These are phyloP conservation scores for Patella pellucida DNA, from an alignment of 2,888 invertebrate species.

Conservation along the genomic window DNA sequence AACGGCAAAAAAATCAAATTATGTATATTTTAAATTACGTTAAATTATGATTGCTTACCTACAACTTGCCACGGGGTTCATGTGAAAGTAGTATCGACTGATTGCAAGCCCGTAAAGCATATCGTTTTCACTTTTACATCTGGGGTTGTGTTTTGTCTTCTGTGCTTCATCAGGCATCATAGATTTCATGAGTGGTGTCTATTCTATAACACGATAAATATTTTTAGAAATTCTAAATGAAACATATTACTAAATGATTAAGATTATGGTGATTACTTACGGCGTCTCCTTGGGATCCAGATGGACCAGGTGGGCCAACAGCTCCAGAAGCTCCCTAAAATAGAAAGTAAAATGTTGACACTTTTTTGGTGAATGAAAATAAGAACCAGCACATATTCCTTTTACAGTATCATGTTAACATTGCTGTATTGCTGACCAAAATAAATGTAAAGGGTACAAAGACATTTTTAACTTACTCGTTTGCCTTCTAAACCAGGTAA, in stretches of 20 bases:
- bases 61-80: too few relatives aligned
- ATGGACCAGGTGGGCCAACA: slow-evolving; percentile 50
- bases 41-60: too few relatives aligned
- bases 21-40: too few relatives aligned
- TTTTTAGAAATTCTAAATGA: neutral
- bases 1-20: too few relatives aligned
- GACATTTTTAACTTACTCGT: slow-evolving; percentile 45
- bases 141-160: too few relatives aligned
- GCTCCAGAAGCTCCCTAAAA: slow-evolving; percentile 56
- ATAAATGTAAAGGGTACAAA: neutral
- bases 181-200: too few relatives aligned
- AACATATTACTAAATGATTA: neutral
- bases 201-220: too few relatives aligned
- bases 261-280: slow-evolving; percentile 31
- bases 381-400: neutral
- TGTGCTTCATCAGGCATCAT: too few relatives aligned
- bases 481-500: slow-evolving; percentile 57
- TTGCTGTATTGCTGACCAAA: neutral
- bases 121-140: too few relatives aligned
- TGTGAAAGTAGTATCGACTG: too few relatives aligned
- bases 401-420: neutral
- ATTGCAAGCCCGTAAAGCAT: too few relatives aligned
- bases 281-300: slow-evolving; percentile 49
- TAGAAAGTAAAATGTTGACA: neutral
- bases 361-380: neutral